A percentile compares a stretch with the other conserved stretches of the same genome.
Conservation (phyloP, 2,113 vertebrate genomes). For the Loxodonta africana region DNA sequence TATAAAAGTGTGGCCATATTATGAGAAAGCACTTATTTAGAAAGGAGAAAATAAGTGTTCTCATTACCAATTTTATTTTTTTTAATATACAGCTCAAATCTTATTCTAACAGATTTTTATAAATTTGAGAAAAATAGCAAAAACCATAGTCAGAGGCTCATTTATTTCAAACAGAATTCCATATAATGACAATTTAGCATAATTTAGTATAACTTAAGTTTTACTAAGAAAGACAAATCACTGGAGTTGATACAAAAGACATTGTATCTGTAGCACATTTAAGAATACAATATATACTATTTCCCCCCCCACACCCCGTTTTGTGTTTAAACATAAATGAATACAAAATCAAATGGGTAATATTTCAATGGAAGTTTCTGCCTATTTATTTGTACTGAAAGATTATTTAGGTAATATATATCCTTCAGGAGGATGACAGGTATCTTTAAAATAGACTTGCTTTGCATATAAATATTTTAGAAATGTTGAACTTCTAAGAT, state of each 20-base stretch:
- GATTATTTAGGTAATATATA: conserved; percentile 31
- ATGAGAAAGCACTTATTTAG: neutral
- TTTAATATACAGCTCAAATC: conserved; percentile 17
- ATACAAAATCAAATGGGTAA: conserved; percentile 46
- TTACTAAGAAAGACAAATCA: conserved; percentile 26
- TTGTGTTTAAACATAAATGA: conserved; percentile 32
- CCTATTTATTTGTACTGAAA: neutral
- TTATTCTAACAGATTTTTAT: conserved; percentile 24
- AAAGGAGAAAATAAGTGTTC: conserved; percentile 22
- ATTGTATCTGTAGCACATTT: neutral
- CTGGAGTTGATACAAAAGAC: neutral
- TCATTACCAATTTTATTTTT: neutral
- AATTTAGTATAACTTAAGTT: neutral
- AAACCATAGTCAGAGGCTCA: neutral
- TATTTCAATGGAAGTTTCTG: conserved; percentile 35
- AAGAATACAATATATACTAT: conserved; percentile 25
- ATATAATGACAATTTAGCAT: neutral
- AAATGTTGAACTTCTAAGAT: neutral
- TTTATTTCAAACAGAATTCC: conserved; percentile 50
- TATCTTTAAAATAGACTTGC: neutral
- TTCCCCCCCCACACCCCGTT: neutral
- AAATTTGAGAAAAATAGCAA: conserved; percentile 38
- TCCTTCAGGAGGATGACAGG: conserved; percentile 6
- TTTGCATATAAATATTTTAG: neutral
- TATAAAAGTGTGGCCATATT: neutral